Percentiles rank a stretch among this genome's conserved stretches.
phyloP scores from a whole-genome alignment of 92 coral and sea anemone species.

The Diadumene lineata region DNA sequence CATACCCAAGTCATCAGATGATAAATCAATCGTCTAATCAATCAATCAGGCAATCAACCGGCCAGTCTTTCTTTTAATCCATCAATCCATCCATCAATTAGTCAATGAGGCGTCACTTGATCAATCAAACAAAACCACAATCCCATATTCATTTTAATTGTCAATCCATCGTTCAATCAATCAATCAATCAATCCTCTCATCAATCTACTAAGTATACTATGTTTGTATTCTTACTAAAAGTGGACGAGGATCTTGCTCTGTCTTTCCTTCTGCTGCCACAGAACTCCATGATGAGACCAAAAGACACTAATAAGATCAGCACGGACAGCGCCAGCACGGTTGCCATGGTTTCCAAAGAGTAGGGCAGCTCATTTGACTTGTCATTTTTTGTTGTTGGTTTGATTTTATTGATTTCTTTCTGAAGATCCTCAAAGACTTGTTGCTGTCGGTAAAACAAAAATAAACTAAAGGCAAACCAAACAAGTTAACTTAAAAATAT shows the following conservation, averaged over 20 bases:
- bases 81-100: too few relatives aligned
- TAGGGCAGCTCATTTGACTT: conserved; percentile 12
- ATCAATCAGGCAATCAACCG: too few relatives aligned
- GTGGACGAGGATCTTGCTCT: background rate
- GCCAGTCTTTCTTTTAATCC: too few relatives aligned
- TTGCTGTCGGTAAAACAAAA: background rate
- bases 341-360: conserved; percentile 35
- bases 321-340: conserved; percentile 15
- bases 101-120: background rate
- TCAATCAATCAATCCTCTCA: background rate
- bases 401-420: background rate
- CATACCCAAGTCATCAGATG: too few relatives aligned
- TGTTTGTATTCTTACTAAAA: background rate
- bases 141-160: background rate
- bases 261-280: conserved; percentile 5
- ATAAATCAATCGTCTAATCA: too few relatives aligned
- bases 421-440: background rate
- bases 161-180: background rate
- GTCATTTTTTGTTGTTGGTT: background rate
- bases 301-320: conserved; percentile 13
- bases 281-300: conserved; percentile 32
- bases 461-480: background rate
- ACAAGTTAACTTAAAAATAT: background rate
- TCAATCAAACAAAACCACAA: background rate
- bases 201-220: background rate